Conservation (phyloP, 2,888 invertebrate genomes). For the Diarsia brunnea region DNA sequence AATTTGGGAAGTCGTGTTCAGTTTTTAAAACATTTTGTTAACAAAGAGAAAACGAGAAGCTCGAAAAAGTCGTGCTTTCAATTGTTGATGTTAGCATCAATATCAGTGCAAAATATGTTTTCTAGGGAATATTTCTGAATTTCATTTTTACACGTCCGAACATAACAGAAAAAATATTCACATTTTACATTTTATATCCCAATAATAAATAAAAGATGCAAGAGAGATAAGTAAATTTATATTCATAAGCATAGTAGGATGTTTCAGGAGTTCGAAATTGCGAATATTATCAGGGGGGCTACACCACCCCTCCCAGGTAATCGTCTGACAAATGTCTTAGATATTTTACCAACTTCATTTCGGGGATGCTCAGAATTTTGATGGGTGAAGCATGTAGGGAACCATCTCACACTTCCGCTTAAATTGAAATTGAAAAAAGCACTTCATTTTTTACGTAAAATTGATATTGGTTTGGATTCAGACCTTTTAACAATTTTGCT, state of each 20-base stretch:
- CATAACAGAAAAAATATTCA: not conserved
- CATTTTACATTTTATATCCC: slow-evolving; percentile 49
- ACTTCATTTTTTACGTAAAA: slow-evolving; percentile 33
- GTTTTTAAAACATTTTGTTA: not conserved
- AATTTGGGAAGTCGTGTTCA: slow-evolving; percentile 14
- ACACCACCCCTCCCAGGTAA: slow-evolving; percentile 84
- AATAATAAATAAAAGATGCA: slow-evolving; percentile 73
- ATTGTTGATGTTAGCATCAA: not conserved
- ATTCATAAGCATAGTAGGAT: slow-evolving; percentile 85
- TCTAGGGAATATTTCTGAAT: not conserved
- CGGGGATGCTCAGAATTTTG: slow-evolving; percentile 76
- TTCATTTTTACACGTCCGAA: not conserved
- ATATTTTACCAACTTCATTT: slow-evolving; percentile 90
- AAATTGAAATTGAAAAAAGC: slow-evolving; percentile 65
- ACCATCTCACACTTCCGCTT: slow-evolving; percentile 45
- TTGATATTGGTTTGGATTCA: slow-evolving; percentile 26
- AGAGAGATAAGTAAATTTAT: slow-evolving; percentile 83
- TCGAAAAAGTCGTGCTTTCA: not conserved
- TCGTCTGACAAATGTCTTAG: slow-evolving; percentile 90
- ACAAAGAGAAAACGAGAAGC: not conserved
- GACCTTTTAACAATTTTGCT: slow-evolving; percentile 18
- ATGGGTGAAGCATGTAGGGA: slow-evolving; percentile 65
- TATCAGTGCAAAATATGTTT: not conserved
- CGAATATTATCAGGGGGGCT: slow-evolving; percentile 83
- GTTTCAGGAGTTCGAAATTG: slow-evolving; percentile 81